These are phyloP conservation scores for Eufriesea mexicana DNA, from an alignment of 1,140 invertebrate species.

Conservation along the genomic window DNA sequence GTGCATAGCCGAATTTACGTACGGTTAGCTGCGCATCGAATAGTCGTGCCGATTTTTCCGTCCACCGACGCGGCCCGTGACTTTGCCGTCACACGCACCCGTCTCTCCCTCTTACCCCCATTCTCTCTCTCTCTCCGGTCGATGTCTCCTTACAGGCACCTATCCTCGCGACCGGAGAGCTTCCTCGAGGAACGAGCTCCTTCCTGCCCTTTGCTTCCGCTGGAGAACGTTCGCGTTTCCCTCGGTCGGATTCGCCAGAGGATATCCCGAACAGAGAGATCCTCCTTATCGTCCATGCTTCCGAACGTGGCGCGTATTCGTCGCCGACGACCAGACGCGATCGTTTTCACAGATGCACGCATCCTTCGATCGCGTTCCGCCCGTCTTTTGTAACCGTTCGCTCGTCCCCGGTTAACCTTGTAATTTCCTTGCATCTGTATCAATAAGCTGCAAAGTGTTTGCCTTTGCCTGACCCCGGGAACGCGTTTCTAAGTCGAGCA, in stretches of 20 bases:
- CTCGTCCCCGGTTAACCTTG: slow-evolving; percentile 16
- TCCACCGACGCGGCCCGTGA: background rate
- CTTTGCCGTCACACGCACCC: background rate
- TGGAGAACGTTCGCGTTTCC: background rate
- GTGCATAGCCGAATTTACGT: slow-evolving; percentile 80
- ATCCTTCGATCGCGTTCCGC: background rate
- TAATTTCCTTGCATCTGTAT: slow-evolving; percentile 62
- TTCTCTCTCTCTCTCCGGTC: too few species aligned
- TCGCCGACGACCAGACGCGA: background rate
- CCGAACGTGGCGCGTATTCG: background rate
- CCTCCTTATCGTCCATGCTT: background rate
- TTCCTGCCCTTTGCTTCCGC: background rate
- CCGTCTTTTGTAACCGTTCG: background rate
- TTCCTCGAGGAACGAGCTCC: background rate
- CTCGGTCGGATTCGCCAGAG: background rate
- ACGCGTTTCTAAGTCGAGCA: slow-evolving; percentile 38
- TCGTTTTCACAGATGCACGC: slow-evolving; percentile 17
- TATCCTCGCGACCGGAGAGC: background rate
- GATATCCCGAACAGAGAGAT: background rate
- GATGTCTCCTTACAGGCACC: background rate
- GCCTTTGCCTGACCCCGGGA: background rate
- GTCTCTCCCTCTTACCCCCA: background rate
- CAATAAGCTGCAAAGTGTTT: slow-evolving; percentile 65
- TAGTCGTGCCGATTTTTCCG: slow-evolving; percentile 71
- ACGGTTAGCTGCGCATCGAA: slow-evolving; percentile 77